phyloP scores from a whole-genome alignment of 2,113 vertebrate species.

The Gambusia affinis region DNA sequence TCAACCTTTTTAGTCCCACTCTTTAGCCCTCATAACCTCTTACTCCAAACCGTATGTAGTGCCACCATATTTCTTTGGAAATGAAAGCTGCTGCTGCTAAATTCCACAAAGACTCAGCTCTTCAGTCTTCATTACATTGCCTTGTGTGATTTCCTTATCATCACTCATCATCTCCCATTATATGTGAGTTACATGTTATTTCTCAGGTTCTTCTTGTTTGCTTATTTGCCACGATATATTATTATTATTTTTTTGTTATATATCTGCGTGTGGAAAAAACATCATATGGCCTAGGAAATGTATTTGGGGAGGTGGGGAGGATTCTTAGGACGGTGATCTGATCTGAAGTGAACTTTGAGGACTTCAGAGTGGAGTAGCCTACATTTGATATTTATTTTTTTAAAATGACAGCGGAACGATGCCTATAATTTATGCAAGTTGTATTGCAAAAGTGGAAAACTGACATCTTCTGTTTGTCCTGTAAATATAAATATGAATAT shows the following conservation, averaged over 20 bases:
- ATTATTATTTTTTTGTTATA: conserved; percentile 61
- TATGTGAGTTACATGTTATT: conserved; percentile 93
- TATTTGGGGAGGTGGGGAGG: not conserved
- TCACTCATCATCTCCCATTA: conserved; percentile 79
- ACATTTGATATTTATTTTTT: conserved; percentile 99
- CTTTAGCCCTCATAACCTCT: conserved; percentile 77
- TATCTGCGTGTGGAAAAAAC: conserved; percentile 84
- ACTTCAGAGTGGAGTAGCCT: conserved; percentile 91
- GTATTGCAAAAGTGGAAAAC: conserved; percentile 95
- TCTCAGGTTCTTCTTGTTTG: conserved; percentile 94
- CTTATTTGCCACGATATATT: conserved; percentile 91
- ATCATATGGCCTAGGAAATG: conserved; percentile 76
- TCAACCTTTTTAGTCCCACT: conserved; percentile 81
- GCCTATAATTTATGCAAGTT: conserved; percentile 99
- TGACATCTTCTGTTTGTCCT: conserved; percentile 86
- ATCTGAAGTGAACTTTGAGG: conserved; percentile 87
- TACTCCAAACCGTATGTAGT: conserved; percentile 82
- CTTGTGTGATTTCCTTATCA: conserved; percentile 63
- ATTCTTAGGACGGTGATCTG: conserved; percentile 70
- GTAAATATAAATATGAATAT: conserved; percentile 90
- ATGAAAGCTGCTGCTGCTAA: conserved; percentile 79
- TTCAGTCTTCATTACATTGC: conserved; percentile 59
- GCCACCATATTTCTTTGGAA: conserved; percentile 82
- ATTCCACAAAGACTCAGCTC: conserved; percentile 72
- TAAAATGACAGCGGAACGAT: conserved; percentile 88